These are phyloP conservation scores for Norana najaformis DNA, from an alignment of 2,888 invertebrate species.

Conservation along the genomic window DNA sequence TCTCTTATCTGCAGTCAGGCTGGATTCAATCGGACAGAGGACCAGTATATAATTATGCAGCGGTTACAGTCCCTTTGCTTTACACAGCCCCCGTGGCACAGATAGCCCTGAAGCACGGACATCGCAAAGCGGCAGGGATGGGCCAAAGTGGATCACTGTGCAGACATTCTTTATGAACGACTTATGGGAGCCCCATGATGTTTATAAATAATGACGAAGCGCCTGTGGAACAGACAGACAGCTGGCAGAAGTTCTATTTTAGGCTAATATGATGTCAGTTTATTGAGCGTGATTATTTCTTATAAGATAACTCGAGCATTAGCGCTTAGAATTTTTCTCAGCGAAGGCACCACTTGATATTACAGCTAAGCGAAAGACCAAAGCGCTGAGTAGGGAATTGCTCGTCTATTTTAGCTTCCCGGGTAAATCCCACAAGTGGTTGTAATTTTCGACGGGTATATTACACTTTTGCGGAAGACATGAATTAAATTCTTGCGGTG, in stretches of 20 bases:
- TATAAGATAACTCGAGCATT: background rate
- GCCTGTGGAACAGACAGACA: no score
- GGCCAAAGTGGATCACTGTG: no score
- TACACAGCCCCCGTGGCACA: no score
- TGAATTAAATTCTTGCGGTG: background rate
- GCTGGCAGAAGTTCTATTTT: background rate
- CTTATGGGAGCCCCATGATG: no score
- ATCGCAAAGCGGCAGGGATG: no score
- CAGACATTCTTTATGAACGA: no score
- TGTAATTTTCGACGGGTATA: background rate
- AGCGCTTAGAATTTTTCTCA: background rate
- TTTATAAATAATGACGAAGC: no score
- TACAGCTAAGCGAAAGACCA: background rate
- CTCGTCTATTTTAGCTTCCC: background rate
- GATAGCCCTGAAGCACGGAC: no score
- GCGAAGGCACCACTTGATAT: background rate
- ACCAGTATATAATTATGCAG: no score
- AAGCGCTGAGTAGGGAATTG: background rate
- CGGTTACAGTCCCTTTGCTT: no score
- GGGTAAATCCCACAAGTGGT: background rate
- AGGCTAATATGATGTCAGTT: background rate
- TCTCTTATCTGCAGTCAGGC: no score
- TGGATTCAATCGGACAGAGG: no score
- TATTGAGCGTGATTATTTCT: background rate
- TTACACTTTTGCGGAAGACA: background rate